Conservation (phyloP, 1,140 invertebrate genomes). For the Temnothorax curvispinosus region DNA sequence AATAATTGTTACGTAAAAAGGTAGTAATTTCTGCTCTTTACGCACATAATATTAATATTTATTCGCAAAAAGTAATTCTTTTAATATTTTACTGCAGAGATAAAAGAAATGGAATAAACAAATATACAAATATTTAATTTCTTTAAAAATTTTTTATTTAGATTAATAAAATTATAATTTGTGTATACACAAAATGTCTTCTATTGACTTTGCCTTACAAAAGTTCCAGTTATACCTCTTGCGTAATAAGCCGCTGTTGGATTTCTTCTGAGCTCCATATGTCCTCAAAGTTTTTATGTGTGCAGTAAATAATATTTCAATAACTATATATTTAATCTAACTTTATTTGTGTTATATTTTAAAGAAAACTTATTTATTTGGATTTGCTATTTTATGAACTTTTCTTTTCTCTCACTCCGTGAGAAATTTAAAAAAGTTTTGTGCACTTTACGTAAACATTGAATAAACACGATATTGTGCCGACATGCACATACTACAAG, state of each 20-base stretch:
- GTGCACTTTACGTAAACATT: not conserved
- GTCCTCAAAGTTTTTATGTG: not conserved
- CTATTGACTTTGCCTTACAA: not conserved
- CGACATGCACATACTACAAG: not conserved
- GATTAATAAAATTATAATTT: not conserved
- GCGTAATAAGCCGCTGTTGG: not conserved
- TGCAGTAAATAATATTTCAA: not conserved
- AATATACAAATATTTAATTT: not conserved
- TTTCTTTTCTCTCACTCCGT: too few species aligned
- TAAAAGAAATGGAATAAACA: not conserved
- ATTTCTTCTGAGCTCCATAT: not conserved
- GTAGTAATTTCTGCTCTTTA: not conserved
- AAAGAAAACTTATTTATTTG: not conserved
- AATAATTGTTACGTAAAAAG: not conserved
- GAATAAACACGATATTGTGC: not conserved
- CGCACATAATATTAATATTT: not conserved
- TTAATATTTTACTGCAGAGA: not conserved
- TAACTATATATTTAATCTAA: not conserved
- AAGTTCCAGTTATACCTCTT: not conserved
- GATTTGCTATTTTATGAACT: not conserved
- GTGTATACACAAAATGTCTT: not conserved
- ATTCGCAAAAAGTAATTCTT: not conserved
- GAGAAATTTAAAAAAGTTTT: not conserved
- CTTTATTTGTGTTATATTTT: not conserved
- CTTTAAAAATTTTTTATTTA: not conserved